phyloP scores from a whole-genome alignment of 2,888 invertebrate genomes.

The Tyria jacobaeae region DNA sequence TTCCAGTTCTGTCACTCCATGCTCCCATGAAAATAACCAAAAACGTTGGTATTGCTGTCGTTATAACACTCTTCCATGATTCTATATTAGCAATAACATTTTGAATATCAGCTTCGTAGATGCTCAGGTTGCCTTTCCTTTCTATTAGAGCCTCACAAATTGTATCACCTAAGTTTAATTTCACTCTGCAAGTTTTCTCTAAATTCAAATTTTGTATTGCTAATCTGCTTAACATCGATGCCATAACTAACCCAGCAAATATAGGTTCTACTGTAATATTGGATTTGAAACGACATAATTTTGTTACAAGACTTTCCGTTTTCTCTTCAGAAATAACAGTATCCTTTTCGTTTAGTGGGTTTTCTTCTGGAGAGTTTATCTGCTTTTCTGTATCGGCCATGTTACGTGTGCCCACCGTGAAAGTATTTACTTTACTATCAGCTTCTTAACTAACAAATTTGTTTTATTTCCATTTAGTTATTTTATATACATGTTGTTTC shows the following conservation, averaged over 20 bases:
- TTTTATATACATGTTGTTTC: not conserved
- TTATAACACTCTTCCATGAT: slow-evolving; percentile 84
- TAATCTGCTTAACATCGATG: slow-evolving; percentile 88
- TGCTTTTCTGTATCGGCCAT: slow-evolving; percentile 27
- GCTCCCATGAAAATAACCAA: slow-evolving; percentile 87
- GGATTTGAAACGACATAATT: slow-evolving; percentile 76
- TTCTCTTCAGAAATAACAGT: slow-evolving; percentile 55
- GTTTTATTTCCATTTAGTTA: not conserved
- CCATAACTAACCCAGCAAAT: slow-evolving; percentile 87
- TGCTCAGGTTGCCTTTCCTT: slow-evolving; percentile 87
- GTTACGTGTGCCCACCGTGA: not conserved
- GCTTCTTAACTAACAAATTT: not conserved
- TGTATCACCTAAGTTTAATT: slow-evolving; percentile 88
- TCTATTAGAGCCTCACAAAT: slow-evolving; percentile 91
- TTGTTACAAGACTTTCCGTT: slow-evolving; percentile 68
- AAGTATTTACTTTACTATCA: not conserved
- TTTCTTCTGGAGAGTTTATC: slow-evolving; percentile 67
- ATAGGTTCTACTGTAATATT: slow-evolving; percentile 90
- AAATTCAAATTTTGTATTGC: slow-evolving; percentile 94
- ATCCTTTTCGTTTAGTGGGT: slow-evolving; percentile 61
- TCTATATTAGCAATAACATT: slow-evolving; percentile 81
- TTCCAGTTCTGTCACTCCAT: slow-evolving; percentile 87
- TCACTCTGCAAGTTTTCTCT: slow-evolving; percentile 94
- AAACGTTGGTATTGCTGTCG: slow-evolving; percentile 82
- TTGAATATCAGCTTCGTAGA: slow-evolving; percentile 1